Percentiles rank a stretch among this genome's conserved stretches.
These are phyloP conservation scores for Hemibagrus guttatus DNA, from an alignment of 2,797 vertebrate species.

Conservation along the genomic window DNA sequence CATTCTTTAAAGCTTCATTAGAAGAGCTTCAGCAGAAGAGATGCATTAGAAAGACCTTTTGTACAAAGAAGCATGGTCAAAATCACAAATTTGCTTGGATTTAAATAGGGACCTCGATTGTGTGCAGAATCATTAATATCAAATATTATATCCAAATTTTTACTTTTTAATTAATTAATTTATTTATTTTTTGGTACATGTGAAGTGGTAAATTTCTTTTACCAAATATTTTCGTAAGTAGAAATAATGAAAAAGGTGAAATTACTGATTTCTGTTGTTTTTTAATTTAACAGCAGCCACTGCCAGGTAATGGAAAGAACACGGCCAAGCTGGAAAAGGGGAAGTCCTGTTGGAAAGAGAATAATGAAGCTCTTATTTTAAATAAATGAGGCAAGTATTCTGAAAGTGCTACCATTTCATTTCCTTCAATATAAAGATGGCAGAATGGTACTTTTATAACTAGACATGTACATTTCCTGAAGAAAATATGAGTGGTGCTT, in stretches of 20 bases:
- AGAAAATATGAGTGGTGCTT: too few relatives aligned
- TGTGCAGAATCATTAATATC: not conserved
- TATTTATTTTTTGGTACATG: not conserved
- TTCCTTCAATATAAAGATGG: not conserved
- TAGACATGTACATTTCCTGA: too few relatives aligned
- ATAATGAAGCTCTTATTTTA: conserved; percentile 28
- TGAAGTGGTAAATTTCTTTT: not conserved
- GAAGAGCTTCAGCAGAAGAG: not conserved
- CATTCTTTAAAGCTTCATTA: too few relatives aligned
- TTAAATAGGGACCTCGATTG: not conserved
- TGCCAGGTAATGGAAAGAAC: not conserved
- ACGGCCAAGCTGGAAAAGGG: not conserved
- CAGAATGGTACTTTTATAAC: not conserved
- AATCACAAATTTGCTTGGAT: not conserved
- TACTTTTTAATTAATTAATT: not conserved
- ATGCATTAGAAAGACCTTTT: not conserved
- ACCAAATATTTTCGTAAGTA: conserved; percentile 6
- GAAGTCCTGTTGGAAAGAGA: conserved; percentile 23
- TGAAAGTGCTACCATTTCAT: not conserved
- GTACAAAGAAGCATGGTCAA: not conserved
- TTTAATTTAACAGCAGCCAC: not conserved
- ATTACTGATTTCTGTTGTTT: conserved; percentile 28
- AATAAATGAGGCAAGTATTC: not conserved
- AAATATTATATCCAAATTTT: not conserved
- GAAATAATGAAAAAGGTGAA: conserved; percentile 42